Percentiles rank a stretch among this genome's conserved stretches.
phyloP scores from a whole-genome alignment of 2,888 invertebrate genomes.

The Gasteruption jaculator region DNA sequence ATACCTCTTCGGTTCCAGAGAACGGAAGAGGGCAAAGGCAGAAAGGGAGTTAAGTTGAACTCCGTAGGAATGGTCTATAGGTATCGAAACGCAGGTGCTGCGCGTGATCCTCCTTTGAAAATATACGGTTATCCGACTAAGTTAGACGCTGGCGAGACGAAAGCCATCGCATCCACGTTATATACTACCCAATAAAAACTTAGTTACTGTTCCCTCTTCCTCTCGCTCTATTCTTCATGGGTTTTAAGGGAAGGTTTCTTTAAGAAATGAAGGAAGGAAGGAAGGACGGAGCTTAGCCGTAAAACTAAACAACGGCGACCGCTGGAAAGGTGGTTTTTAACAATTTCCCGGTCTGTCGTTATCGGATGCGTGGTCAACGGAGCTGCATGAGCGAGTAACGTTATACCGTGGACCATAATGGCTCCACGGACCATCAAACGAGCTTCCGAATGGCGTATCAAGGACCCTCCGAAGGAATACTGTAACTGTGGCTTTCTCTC shows the following conservation, averaged over 20 bases:
- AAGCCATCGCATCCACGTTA: slow-evolving; percentile 42
- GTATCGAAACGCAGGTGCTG: slow-evolving; percentile 31
- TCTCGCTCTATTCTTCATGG: slow-evolving; percentile 9
- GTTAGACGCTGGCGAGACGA: slow-evolving; percentile 47
- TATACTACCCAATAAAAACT: slow-evolving; percentile 49
- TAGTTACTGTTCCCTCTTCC: slow-evolving; percentile 38
- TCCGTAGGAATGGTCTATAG: slow-evolving; percentile 9
- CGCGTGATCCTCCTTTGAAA: slow-evolving; percentile 34
- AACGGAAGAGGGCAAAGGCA: slow-evolving; percentile 6
- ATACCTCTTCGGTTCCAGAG: too few relatives aligned
- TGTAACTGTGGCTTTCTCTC: slow-evolving; percentile 2
- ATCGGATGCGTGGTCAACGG: slow-evolving; percentile 47
- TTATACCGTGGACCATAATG: slow-evolving; percentile 43
- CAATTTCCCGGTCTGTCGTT: slow-evolving; percentile 42
- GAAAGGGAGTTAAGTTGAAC: slow-evolving; percentile 6
- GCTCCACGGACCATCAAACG: slow-evolving; percentile 47
- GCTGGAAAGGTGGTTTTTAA: slow-evolving; percentile 33
- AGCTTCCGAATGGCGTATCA: slow-evolving; percentile 45
- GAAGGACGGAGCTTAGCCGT: slow-evolving; percentile 15
- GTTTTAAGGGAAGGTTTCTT: too few relatives aligned
- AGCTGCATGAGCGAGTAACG: slow-evolving; percentile 24
- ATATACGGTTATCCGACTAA: slow-evolving; percentile 48
- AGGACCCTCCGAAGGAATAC: too few relatives aligned
- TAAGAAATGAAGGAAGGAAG: slow-evolving; percentile 16
- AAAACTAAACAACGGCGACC: slow-evolving; percentile 26